A percentile compares a stretch with the other conserved stretches of the same genome.
Evolutionary conservation across 1,140 invertebrate species (phyloP).

Genomic region (Eciton burchellii): DNA sequence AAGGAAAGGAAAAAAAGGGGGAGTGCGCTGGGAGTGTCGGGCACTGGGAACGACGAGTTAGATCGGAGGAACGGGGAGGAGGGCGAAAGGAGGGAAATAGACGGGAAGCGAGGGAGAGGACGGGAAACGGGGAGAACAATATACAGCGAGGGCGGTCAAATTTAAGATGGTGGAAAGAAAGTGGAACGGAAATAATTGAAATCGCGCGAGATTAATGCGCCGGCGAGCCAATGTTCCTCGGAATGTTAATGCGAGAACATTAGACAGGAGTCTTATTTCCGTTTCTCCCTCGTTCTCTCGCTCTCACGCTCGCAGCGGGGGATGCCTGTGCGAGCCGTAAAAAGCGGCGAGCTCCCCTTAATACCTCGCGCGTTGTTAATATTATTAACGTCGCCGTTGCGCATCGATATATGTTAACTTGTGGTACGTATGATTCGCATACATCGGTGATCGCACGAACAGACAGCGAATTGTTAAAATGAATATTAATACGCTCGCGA

Average conservation of each 20-base stretch:
- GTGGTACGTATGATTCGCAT: too few relatives aligned
- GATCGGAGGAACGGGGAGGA: conserved; percentile 47
- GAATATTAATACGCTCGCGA: conserved; percentile 31
- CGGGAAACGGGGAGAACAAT: not conserved
- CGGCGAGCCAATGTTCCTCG: conserved; percentile 14
- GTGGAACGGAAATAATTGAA: conserved; percentile 44
- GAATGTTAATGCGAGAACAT: conserved; percentile 51
- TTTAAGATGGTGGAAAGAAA: conserved; percentile 42
- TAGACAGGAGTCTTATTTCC: conserved; percentile 18
- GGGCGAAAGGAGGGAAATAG: conserved; percentile 32
- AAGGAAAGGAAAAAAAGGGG: too few relatives aligned
- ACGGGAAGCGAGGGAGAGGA: not conserved
- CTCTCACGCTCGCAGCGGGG: too few relatives aligned
- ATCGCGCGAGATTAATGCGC: conserved; percentile 43
- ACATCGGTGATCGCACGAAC: not conserved
- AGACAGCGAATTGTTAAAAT: conserved; percentile 20
- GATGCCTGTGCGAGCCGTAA: too few relatives aligned
- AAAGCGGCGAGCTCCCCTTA: not conserved
- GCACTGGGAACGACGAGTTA: conserved; percentile 48
- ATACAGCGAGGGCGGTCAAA: conserved; percentile 25
- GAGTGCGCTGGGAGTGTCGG: conserved; percentile 45
- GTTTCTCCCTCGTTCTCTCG: conserved; percentile 14
- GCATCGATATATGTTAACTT: not conserved
- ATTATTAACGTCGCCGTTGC: conserved; percentile 1
- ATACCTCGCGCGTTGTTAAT: not conserved